Percentiles rank a stretch among this genome's conserved stretches.
Conservation (phyloP, 2,113 vertebrate species). For the Odobenus rosmarus region DNA sequence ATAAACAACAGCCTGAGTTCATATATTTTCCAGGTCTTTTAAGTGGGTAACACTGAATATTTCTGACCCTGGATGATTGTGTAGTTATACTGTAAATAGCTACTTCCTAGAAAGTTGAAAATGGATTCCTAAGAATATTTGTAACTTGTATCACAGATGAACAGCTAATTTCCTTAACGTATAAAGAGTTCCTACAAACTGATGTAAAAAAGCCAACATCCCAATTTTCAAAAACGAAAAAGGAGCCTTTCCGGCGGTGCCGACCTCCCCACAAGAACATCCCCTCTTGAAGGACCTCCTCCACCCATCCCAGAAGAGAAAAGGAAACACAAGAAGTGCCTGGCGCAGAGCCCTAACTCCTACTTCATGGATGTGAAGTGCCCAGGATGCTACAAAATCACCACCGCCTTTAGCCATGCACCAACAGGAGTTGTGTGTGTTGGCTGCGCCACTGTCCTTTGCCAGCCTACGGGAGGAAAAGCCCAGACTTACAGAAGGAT, state of each 20-base stretch:
- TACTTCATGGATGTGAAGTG: background rate
- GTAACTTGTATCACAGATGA: slow-evolving; percentile 15
- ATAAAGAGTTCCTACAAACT: background rate
- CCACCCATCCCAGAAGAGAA: background rate
- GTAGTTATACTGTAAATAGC: background rate
- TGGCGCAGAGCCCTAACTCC: background rate
- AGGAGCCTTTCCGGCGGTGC: background rate
- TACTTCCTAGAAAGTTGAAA: slow-evolving; percentile 36
- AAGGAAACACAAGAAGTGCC: background rate
- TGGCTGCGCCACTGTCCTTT: background rate
- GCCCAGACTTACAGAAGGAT: background rate
- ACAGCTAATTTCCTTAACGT: background rate
- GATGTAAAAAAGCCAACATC: background rate
- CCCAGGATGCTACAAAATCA: background rate
- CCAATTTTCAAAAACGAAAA: background rate
- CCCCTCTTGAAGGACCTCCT: background rate
- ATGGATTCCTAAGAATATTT: slow-evolving; percentile 5
- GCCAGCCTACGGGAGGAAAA: background rate
- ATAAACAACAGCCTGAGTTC: background rate
- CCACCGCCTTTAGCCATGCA: background rate
- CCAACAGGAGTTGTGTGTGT: background rate
- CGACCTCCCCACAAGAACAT: background rate
- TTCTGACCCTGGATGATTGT: background rate
- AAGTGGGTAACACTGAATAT: background rate
- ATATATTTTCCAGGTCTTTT: background rate